Evolutionary conservation across 2,113 vertebrate genomes (phyloP).

Genomic region (Poecilia latipinna): DNA sequence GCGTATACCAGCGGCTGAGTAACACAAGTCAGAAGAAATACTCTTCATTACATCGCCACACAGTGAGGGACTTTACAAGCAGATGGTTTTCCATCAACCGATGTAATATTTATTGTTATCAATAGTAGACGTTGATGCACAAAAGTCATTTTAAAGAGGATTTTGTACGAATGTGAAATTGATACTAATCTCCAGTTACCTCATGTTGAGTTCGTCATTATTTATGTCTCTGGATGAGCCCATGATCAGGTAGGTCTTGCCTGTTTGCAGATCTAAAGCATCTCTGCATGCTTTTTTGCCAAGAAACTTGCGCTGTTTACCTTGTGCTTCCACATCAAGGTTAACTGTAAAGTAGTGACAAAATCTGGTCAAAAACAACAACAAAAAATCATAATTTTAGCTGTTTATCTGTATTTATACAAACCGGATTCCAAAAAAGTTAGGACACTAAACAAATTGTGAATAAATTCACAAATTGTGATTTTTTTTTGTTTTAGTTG

Average conservation of each 20-base stretch:
- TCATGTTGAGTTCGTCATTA: no score
- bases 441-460: no score
- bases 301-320: conserved; percentile 29
- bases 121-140: background rate
- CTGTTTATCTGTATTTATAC: no score
- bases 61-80: no score
- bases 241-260: conserved; percentile 65
- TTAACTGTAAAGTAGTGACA: conserved; percentile 26
- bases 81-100: background rate
- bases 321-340: conserved; percentile 15
- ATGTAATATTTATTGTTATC: background rate
- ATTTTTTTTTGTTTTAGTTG: no score
- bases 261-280: conserved; percentile 15
- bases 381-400: no score
- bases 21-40: background rate
- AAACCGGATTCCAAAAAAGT: no score
- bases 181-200: background rate
- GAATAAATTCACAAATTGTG: no score
- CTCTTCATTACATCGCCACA: no score
- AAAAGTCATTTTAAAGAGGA: background rate
- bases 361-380: background rate
- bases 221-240: conserved; percentile 37
- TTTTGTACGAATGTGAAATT: background rate
- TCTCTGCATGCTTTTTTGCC: conserved; percentile 45
- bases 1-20: conserved; percentile 67